phyloP scores from a whole-genome alignment of 2,888 invertebrate species.

The Camptogramma bilineatum region DNA sequence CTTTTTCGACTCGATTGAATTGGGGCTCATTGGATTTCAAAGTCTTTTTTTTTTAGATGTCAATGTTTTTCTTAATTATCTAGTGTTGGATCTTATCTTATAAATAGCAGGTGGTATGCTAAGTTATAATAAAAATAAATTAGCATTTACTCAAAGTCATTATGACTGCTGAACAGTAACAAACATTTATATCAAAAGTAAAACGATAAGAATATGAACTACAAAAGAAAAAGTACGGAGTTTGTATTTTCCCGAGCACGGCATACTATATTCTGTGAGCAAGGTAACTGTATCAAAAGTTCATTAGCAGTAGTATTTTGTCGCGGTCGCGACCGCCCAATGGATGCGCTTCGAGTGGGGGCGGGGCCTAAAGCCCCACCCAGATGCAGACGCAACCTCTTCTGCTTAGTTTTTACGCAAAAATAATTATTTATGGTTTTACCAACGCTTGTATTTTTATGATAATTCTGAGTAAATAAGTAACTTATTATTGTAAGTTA shows the following conservation, averaged over 20 bases:
- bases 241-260: not conserved
- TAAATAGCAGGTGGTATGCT: not conserved
- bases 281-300: constrained; percentile 23
- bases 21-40: constrained; percentile 37
- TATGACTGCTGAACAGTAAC: not conserved
- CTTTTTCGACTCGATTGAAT: constrained; percentile 47
- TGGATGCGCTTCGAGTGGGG: constrained; percentile 70
- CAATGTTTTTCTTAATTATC: not conserved
- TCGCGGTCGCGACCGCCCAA: constrained; percentile 62
- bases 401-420: constrained; percentile 25
- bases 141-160: not conserved
- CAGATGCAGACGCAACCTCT: constrained; percentile 43
- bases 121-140: not conserved
- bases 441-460: constrained; percentile 9
- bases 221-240: not conserved
- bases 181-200: not conserved
- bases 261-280: constrained; percentile 9
- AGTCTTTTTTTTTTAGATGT: not conserved
- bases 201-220: not conserved
- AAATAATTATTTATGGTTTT: constrained; percentile 25
- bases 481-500: not conserved
- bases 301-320: constrained; percentile 35
- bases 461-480: constrained; percentile 17
- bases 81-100: not conserved
- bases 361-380: constrained; percentile 69